Base-by-base conservation (phyloP, 2,797 vertebrate genomes). In the Amniataba percoides region DNA sequence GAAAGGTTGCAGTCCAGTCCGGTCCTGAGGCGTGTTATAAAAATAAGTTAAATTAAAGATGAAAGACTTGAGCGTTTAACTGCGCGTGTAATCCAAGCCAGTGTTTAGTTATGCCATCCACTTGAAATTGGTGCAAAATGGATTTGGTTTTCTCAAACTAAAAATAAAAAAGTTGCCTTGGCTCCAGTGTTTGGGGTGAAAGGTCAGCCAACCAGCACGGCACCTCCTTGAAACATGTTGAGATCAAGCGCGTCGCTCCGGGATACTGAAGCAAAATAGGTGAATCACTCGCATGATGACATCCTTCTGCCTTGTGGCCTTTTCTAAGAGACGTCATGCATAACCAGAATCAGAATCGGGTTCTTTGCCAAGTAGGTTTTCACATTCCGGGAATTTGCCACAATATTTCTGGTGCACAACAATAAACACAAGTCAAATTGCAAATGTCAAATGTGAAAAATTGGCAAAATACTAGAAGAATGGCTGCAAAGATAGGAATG, bases 111-210 rank as follows among this genome's bases (percentile, higher is more conserved):
- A 19, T 56, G 23, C 42, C 23, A 23, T 69, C 11, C 34, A 23
- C 13, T 69, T 76, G 19, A 48, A 62, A 76, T 11, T 36, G 48
- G 27, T 53, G n/a, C 34, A 48, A 62, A 21, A 75, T 61, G 48
- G 66, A 65, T 56, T 67, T 72, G 19, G 72, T 78, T 69, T 45
- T 40, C 61, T 62, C 8, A 64, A 31, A 64, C 9, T 7, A 48
- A 69, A 36, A 36, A 81, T 67, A 71, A 1, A 51, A 34, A 31
- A 31, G 27, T 70, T 77, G 42, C 43, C 31, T 55, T 25, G 9
- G 15, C 19, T 19, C 0, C 0, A 14, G 57, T 62, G 39, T 64
- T 70, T 57, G 7, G 34, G 49, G 31, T 2, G 0, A 68, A 72
- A 45, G 48, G 55, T 82, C 55, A 70, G 58, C 45, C 61, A 57